Percentiles rank a stretch among this genome's conserved stretches.
These are phyloP conservation scores for Portunus trituberculatus DNA, from an alignment of 1,140 invertebrate species.

Conservation along the genomic window DNA sequence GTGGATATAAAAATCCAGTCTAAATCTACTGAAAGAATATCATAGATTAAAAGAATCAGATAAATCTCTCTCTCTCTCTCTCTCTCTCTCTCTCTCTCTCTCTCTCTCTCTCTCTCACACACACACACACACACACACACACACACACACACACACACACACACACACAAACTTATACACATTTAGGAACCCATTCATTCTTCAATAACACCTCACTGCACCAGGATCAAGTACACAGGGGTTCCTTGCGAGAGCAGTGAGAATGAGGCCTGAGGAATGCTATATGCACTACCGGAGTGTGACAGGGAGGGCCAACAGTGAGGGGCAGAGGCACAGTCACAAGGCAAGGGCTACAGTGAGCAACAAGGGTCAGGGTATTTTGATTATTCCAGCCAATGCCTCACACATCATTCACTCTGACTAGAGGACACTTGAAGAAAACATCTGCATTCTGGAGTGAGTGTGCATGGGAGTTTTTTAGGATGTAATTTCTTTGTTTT, in stretches of 20 bases:
- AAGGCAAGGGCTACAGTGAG: slow-evolving; percentile 64
- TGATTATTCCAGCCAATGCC: slow-evolving; percentile 49
- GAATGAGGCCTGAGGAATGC: not conserved
- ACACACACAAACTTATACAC: not conserved
- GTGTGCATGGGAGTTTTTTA: not conserved
- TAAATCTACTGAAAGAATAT: too few relatives aligned
- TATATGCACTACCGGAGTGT: not conserved
- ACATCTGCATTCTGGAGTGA: not conserved
- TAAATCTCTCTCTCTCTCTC: too few relatives aligned
- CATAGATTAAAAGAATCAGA: too few relatives aligned
- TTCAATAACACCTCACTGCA: not conserved
- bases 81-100: slow-evolving; percentile 1
- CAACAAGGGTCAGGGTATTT: slow-evolving; percentile 54
- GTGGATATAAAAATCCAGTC: too few relatives aligned
- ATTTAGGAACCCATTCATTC: not conserved
- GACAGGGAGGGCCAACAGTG: slow-evolving; percentile 5
- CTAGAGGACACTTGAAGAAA: not conserved
- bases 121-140: too few relatives aligned
- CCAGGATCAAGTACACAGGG: not conserved
- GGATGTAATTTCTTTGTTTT: not conserved
- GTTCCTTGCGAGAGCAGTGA: not conserved
- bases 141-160: too few relatives aligned
- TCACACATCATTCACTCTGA: slow-evolving; percentile 30
- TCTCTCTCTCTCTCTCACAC: not conserved
- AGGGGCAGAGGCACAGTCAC: slow-evolving; percentile 60